Evolutionary conservation across 1,140 invertebrate genomes (phyloP).

Genomic region (Stegodyphus dumicola): DNA sequence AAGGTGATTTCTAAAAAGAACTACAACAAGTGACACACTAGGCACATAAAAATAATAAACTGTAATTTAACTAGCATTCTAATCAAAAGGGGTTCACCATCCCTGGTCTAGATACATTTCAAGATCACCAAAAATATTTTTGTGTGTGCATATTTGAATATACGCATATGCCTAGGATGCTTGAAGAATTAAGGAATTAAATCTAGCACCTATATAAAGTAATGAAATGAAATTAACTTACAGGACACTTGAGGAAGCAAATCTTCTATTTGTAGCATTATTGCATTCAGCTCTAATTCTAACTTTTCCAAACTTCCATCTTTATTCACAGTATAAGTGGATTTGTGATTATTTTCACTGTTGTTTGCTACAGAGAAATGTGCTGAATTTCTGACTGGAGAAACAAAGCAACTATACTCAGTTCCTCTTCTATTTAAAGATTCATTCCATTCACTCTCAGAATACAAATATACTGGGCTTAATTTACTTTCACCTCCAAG

Average conservation of each 20-base stretch:
- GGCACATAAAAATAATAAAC: too few species aligned
- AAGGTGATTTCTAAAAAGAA: too few species aligned
- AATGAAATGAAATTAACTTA: background rate
- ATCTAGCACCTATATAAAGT: background rate
- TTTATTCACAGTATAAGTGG: conserved; percentile 23
- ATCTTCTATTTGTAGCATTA: conserved; percentile 39
- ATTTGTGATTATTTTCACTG: background rate
- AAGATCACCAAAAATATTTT: too few species aligned
- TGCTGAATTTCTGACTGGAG: conserved; percentile 6
- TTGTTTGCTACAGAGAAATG: background rate
- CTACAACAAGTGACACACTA: too few species aligned
- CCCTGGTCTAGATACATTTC: too few species aligned
- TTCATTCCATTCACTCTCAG: conserved; percentile 4
- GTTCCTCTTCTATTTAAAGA: background rate
- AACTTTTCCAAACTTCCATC: conserved; percentile 28
- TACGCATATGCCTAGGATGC: too few species aligned
- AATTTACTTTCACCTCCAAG: conserved; percentile 28
- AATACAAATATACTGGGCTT: conserved; percentile 29
- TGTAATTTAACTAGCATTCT: too few species aligned
- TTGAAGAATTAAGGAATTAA: too few species aligned
- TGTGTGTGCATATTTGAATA: too few species aligned
- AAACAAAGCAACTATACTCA: background rate
- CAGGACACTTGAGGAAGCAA: conserved; percentile 41
- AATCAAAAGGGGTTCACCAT: too few species aligned
- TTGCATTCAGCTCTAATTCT: conserved; percentile 35